Evolutionary conservation across 64 coral and sea anemone genomes (phyloP), one percentile per base, ranked within the genome.

Genomic region (Montipora capricornis): DNA sequence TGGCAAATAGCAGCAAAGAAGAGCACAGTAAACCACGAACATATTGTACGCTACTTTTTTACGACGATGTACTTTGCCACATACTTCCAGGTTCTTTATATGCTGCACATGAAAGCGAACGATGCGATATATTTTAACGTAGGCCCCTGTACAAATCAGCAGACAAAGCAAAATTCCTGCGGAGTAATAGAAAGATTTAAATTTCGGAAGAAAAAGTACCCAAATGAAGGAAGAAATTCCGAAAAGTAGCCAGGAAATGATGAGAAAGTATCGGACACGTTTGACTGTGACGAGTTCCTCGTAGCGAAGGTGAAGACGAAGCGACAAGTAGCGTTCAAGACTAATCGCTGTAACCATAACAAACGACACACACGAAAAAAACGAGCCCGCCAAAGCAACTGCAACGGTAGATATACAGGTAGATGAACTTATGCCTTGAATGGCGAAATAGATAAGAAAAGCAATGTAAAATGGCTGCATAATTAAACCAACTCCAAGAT

Each of bases 251-350:
- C 92, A 93, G 17, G 87, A 88, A 74, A 59, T 44, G 20, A 73
- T 59, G 7, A 93, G 75, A 20, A 93, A 80, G 59, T 17, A 48
- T 5, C 77, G 47, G 11, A 88, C 67, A 20, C 84, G 52, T 20
- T 80, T 88, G 24, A 47, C 19, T 7, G 92, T 93, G 16, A 93
- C 24, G 19, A 93, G 64, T 15, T 77, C 81, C 5, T 60, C 62
- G 68, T 88, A 93, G 9, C 92, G 92, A 2, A 93, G 24, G 55
- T 93, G 92, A 10, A 77, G 77, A 15, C 77, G 92, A 46, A 93
- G 76, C 47, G 84, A 76, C 5, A 93, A 50, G 20, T 93, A 93
- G 16, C 87, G 85, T 76, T 93, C 84, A 19, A 88, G 49, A 14
- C 92, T 88, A 5, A 93, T 80, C 3, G 92, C 92, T n/a, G 92